phyloP scores from a whole-genome alignment of 1,140 invertebrate genomes.

The Battus philenor region DNA sequence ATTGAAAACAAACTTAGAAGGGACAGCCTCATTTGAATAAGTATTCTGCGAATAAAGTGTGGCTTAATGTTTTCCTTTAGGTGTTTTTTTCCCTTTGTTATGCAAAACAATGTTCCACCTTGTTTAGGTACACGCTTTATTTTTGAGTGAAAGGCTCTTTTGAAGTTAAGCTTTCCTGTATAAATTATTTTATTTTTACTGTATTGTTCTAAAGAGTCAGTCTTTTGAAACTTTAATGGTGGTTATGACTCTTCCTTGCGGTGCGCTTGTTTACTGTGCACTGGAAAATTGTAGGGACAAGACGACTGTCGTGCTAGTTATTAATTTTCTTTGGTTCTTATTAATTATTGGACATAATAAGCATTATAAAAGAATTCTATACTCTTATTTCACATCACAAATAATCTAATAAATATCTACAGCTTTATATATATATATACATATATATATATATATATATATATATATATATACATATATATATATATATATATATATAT shows the following conservation, averaged over 20 bases:
- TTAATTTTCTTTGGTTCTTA: not conserved
- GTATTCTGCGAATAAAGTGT: conserved; percentile 75
- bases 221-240: conserved; percentile 64
- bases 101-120: conserved; percentile 75
- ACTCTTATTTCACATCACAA: too few species aligned
- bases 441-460: too few species aligned
- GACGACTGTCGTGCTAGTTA: conserved; percentile 1
- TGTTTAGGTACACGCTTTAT: conserved; percentile 75
- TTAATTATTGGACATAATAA: not conserved
- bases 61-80: conserved; percentile 75
- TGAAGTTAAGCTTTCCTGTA: conserved; percentile 73
- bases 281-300: conserved; percentile 10
- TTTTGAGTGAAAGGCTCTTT: conserved; percentile 75
- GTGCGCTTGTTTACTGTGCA: conserved; percentile 50
- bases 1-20: conserved; percentile 76
- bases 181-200: conserved; percentile 73
- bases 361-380: too few species aligned
- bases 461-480: too few species aligned
- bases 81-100: conserved; percentile 74
- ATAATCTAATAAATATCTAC: too few species aligned
- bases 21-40: conserved; percentile 75
- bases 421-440: too few species aligned
- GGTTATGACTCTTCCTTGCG: conserved; percentile 39
- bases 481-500: too few species aligned
- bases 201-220: conserved; percentile 67